Conservation (phyloP, 1,140 invertebrate genomes). For the Steinernema khuongi region DNA sequence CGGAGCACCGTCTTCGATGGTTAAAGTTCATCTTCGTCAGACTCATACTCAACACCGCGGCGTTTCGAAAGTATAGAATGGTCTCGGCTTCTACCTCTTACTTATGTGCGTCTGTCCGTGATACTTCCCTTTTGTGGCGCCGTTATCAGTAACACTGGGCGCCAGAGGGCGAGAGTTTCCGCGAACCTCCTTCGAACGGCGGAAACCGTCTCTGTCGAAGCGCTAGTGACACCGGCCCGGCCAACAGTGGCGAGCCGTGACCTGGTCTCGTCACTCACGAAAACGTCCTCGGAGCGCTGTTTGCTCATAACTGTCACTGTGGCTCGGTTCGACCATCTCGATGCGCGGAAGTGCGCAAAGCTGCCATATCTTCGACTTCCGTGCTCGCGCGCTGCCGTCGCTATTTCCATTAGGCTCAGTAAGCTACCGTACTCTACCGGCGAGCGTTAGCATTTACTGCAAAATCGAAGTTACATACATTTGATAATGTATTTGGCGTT, state of each 20-base stretch:
- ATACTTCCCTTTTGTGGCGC: too few species aligned
- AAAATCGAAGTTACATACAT: too few species aligned
- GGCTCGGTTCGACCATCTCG: neutral
- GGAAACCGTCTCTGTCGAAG: neutral
- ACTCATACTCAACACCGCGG: neutral
- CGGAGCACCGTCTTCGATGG: neutral
- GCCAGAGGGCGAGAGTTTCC: neutral
- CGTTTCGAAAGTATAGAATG: neutral
- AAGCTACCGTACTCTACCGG: too few species aligned
- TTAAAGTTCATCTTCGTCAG: neutral
- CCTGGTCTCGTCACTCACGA: slow-evolving; percentile 11
- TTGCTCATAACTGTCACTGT: neutral
- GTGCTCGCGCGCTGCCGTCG: neutral
- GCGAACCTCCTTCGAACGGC: neutral
- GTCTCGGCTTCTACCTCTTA: too few species aligned
- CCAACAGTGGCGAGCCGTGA: neutral
- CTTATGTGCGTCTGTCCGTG: too few species aligned
- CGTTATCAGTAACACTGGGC: too few species aligned
- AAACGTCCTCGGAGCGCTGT: slow-evolving; percentile 9
- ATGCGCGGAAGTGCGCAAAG: neutral
- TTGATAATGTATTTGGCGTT: neutral
- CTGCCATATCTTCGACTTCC: neutral
- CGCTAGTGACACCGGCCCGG: neutral
- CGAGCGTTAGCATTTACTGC: too few species aligned
- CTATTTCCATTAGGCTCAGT: too few species aligned